Percentiles rank a stretch among this genome's conserved stretches.
These are phyloP conservation scores for Lordiphosa stackelbergi DNA, from an alignment of 1,140 invertebrate genomes.

Conservation along the genomic window DNA sequence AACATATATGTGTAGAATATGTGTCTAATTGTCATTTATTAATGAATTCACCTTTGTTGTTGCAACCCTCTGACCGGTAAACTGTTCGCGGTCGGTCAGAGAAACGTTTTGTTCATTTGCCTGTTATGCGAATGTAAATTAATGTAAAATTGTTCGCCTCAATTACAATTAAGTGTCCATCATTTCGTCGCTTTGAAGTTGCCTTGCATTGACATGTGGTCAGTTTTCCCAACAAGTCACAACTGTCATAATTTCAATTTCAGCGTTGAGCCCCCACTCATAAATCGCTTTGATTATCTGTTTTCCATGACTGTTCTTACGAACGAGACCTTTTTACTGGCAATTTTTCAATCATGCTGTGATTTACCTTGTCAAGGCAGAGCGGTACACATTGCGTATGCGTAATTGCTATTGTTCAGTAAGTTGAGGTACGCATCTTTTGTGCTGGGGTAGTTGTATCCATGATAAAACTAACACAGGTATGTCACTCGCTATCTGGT, in stretches of 20 bases:
- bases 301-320: conserved; percentile 6
- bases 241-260: conserved; percentile 52
- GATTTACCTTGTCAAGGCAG: conserved; percentile 18
- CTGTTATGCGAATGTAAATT: conserved; percentile 40
- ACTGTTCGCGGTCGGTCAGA: too few relatives aligned
- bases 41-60: conserved; percentile 20
- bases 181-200: conserved; percentile 68
- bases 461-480: too few relatives aligned
- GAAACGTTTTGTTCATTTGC: conserved; percentile 40
- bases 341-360: conserved; percentile 61
- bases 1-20: too few relatives aligned
- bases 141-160: conserved; percentile 50
- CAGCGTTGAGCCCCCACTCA: too few relatives aligned
- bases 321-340: conserved; percentile 37
- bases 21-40: conserved; percentile 44
- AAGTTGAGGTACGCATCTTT: background rate
- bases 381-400: conserved; percentile 32
- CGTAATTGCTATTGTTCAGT: conserved; percentile 16
- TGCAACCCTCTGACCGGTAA: conserved; percentile 36
- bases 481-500: too few relatives aligned
- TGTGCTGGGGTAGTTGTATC: too few relatives aligned
- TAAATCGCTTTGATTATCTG: conserved; percentile 9
- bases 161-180: conserved; percentile 59
- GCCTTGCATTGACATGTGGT: conserved; percentile 66
- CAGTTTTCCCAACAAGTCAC: conserved; percentile 43